A percentile compares a stretch with the other conserved stretches of the same genome.
Evolutionary conservation across 2,113 vertebrate species (phyloP).

Genomic region (Camelus bactrianus): DNA sequence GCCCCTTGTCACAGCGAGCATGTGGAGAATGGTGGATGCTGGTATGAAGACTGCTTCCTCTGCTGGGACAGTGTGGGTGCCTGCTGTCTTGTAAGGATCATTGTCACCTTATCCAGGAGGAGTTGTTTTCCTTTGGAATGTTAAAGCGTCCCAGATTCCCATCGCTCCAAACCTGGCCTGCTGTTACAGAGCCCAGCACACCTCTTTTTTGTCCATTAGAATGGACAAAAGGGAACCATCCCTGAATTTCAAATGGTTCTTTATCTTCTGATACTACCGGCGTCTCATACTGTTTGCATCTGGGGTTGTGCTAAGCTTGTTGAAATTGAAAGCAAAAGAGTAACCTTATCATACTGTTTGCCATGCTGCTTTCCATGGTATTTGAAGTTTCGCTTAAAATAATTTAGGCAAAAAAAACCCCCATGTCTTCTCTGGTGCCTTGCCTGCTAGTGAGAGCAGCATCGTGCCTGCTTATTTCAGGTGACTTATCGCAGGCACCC

Average conservation of each 20-base stretch:
- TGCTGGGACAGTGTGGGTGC: neutral
- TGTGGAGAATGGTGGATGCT: too few relatives aligned
- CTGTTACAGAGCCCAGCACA: neutral
- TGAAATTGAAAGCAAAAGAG: slow-evolving; percentile 49
- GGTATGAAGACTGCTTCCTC: neutral
- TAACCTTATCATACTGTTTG: slow-evolving; percentile 12
- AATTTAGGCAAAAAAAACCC: slow-evolving; percentile 52
- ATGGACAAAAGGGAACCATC: neutral
- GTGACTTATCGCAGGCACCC: slow-evolving; percentile 34
- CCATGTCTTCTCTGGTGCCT: slow-evolving; percentile 10
- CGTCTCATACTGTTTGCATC: slow-evolving; percentile 11
- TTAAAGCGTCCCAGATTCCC: neutral
- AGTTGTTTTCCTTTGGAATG: neutral
- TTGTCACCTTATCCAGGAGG: neutral
- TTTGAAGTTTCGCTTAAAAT: slow-evolving; percentile 60
- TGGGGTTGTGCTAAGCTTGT: slow-evolving; percentile 54
- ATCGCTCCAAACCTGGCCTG: too few relatives aligned
- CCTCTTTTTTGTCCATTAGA: neutral
- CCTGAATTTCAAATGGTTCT: neutral
- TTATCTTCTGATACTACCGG: neutral
- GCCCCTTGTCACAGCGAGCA: rapidly evolving
- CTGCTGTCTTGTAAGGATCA: neutral
- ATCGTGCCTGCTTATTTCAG: neutral
- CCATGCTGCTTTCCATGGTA: neutral
- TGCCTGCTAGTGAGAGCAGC: neutral